phyloP scores from a whole-genome alignment of 1,140 invertebrate species.

The Saccostrea cuccullata region DNA sequence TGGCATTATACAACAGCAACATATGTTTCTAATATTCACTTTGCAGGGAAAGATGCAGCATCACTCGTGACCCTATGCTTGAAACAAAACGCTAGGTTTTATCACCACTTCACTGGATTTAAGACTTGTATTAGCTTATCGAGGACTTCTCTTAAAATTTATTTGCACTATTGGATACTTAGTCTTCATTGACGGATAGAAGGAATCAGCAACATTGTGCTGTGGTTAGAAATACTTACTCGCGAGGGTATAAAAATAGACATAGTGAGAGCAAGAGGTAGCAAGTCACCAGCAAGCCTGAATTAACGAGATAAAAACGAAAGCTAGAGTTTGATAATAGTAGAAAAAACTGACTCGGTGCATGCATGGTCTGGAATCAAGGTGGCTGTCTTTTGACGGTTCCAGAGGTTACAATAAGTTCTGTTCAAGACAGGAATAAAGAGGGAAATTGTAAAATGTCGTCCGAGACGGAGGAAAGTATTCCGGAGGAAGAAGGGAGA shows the following conservation, averaged over 20 bases:
- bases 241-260: constrained; percentile 9
- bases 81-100: constrained; percentile 3
- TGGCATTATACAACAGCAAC: constrained; percentile 18
- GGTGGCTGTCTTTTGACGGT: neutral
- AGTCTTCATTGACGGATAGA: neutral
- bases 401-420: neutral
- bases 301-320: constrained; percentile 11
- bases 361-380: constrained; percentile 36
- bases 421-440: neutral
- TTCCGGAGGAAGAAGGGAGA: neutral
- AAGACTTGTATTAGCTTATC: neutral
- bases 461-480: neutral
- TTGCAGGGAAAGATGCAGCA: constrained; percentile 13
- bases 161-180: neutral
- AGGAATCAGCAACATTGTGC: neutral
- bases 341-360: constrained; percentile 10
- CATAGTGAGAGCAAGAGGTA: neutral
- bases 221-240: neutral
- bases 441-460: constrained; percentile 2
- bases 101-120: constrained; percentile 3
- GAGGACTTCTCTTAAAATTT: neutral
- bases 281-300: constrained; percentile 29
- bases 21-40: constrained; percentile 33
- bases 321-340: neutral
- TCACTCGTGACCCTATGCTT: constrained; percentile 10